phyloP scores from a whole-genome alignment of 2,113 vertebrate species.

The Cheilinus undulatus region DNA sequence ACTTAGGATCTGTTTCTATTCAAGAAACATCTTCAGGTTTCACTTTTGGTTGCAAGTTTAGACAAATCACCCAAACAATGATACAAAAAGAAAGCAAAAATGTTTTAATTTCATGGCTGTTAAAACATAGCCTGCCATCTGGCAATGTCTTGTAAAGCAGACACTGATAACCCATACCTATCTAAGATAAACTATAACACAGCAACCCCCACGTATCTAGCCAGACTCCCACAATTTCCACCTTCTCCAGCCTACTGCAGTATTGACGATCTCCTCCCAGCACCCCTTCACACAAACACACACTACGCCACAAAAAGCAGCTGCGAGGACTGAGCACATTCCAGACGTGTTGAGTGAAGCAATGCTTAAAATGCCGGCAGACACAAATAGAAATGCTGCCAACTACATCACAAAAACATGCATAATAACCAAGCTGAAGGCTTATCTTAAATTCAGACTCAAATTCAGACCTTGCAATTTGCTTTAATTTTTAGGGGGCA shows the following conservation, averaged over 20 bases:
- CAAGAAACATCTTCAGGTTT: no score
- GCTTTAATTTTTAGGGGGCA: no score
- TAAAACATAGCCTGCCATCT: background rate
- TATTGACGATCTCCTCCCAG: background rate
- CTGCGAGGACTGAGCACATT: constrained; percentile 49
- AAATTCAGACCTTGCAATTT: background rate
- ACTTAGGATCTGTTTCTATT: no score
- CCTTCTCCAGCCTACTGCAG: background rate
- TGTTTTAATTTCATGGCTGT: background rate
- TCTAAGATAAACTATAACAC: background rate
- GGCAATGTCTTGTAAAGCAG: background rate
- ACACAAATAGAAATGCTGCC: constrained; percentile 69
- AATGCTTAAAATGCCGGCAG: constrained; percentile 31
- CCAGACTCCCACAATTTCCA: no score
- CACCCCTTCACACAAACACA: background rate
- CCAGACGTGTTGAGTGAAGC: constrained; percentile 39
- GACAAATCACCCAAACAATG: no score
- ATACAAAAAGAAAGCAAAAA: no score
- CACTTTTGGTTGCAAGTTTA: no score
- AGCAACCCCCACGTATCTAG: background rate
- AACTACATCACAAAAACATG: constrained; percentile 24
- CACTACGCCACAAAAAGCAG: constrained; percentile 14
- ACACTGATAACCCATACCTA: background rate
- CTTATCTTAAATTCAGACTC: background rate
- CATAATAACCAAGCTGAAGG: background rate